phyloP scores from a whole-genome alignment of 2,797 vertebrate species.

The Mastacembelus armatus region DNA sequence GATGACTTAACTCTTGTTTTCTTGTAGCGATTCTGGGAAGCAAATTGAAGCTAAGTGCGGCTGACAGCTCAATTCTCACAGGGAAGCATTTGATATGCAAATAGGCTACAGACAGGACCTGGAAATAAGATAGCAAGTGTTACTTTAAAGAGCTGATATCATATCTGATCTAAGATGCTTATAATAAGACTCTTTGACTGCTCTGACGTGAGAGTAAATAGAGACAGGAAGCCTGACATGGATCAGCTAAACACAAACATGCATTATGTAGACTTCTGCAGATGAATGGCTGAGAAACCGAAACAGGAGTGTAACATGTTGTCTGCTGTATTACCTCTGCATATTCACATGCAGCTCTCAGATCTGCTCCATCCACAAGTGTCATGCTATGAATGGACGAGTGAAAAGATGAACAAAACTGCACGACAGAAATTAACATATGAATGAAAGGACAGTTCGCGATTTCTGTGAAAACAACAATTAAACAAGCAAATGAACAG shows the following conservation, averaged over 20 bases:
- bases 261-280: neutral
- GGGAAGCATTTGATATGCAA: constrained; percentile 66
- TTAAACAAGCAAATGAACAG: neutral
- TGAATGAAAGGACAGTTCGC: neutral
- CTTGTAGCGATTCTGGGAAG: constrained; percentile 28
- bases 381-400: constrained; percentile 32
- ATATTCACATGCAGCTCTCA: constrained; percentile 9
- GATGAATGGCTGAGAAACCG: constrained; percentile 4
- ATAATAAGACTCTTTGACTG: neutral
- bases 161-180: constrained; percentile 8
- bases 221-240: neutral
- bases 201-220: constrained; percentile 8
- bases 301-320: neutral
- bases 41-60: constrained; percentile 55
- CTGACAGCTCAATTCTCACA: constrained; percentile 54
- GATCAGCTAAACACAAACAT: neutral
- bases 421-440: constrained; percentile 16
- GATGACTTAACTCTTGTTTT: constrained; percentile 53
- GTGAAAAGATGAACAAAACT: constrained; percentile 16
- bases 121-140: constrained; percentile 27
- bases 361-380: constrained; percentile 32
- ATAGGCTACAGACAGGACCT: constrained; percentile 35
- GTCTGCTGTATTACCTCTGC: constrained; percentile 29
- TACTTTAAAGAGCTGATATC: constrained; percentile 32
- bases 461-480: neutral